Percentiles rank a stretch among this genome's conserved stretches.
phyloP scores from a whole-genome alignment of 2,888 invertebrate genomes.

The Drosophila kokeensis region DNA sequence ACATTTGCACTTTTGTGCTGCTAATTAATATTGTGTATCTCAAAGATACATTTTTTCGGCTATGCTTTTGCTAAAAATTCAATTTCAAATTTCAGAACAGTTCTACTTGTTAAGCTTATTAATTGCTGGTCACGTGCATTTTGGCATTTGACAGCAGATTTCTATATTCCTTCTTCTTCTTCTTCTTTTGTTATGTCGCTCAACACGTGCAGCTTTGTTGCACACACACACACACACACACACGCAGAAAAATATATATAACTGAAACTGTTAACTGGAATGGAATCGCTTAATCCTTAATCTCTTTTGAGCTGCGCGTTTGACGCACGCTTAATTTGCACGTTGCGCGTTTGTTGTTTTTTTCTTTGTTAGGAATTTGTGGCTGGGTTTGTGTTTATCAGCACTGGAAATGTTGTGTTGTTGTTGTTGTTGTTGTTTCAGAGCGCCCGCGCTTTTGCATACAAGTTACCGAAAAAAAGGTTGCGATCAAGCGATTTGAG shows the following conservation, averaged over 20 bases:
- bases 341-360: constrained; percentile 29
- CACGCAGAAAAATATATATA: constrained; percentile 4
- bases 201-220: constrained; percentile 25
- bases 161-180: constrained; percentile 3
- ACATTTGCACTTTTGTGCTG: constrained; percentile 51
- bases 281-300: constrained; percentile 42
- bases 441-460: constrained; percentile 8
- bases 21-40: constrained; percentile 24
- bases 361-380: constrained; percentile 12
- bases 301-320: constrained; percentile 36
- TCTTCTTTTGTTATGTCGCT: constrained; percentile 20
- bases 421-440: constrained; percentile 8
- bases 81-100: not conserved
- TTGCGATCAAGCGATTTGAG: constrained; percentile 28
- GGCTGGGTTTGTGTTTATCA: constrained; percentile 19
- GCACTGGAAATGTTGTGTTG: constrained; percentile 15
- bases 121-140: constrained; percentile 76
- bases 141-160: constrained; percentile 45
- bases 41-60: constrained; percentile 20
- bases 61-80: not conserved
- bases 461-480: constrained; percentile 17
- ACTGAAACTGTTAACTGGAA: constrained; percentile 7
- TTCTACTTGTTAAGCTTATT: constrained; percentile 36
- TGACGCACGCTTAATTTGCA: constrained; percentile 34
- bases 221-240: not conserved